phyloP scores from a whole-genome alignment of 2,797 vertebrate species.

The Dendrocincla tyrannina region DNA sequence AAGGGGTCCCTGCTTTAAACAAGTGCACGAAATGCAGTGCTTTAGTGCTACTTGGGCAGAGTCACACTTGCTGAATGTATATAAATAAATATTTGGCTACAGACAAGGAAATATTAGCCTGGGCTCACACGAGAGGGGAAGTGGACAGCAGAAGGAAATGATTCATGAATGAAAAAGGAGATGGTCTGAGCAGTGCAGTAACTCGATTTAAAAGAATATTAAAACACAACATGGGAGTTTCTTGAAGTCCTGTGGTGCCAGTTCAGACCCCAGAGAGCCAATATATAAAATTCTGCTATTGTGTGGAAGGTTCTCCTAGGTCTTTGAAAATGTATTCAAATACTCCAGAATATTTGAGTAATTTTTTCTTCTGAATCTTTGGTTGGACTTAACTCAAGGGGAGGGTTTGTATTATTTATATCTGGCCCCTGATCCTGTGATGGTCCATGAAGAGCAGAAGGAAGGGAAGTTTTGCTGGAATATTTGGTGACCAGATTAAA shows the following conservation, averaged over 20 bases:
- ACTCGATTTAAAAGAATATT: not conserved
- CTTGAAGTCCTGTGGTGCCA: not conserved
- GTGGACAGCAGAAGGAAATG: constrained; percentile 31
- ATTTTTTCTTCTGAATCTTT: not conserved
- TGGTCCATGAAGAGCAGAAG: not conserved
- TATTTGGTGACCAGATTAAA: not conserved
- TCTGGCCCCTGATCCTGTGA: not conserved
- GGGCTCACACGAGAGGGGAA: not conserved
- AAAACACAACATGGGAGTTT: constrained; percentile 17
- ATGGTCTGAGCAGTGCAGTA: not conserved
- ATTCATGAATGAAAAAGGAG: constrained; percentile 41
- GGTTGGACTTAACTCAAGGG: not conserved
- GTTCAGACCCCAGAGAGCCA: not conserved
- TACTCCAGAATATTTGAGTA: not conserved
- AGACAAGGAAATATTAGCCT: constrained; percentile 38
- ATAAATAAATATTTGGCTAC: constrained; percentile 41
- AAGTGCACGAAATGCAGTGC: not conserved
- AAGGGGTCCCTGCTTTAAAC: not conserved
- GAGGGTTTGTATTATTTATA: no score
- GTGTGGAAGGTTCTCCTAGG: not conserved
- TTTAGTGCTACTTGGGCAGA: not conserved
- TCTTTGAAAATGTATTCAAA: not conserved
- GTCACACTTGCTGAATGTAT: not conserved
- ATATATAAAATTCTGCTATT: not conserved
- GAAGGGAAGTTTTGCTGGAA: not conserved